A percentile compares a stretch with the other conserved stretches of the same genome.
phyloP scores from a whole-genome alignment of 2,113 vertebrate genomes.

The Chelonoidis abingdonii region DNA sequence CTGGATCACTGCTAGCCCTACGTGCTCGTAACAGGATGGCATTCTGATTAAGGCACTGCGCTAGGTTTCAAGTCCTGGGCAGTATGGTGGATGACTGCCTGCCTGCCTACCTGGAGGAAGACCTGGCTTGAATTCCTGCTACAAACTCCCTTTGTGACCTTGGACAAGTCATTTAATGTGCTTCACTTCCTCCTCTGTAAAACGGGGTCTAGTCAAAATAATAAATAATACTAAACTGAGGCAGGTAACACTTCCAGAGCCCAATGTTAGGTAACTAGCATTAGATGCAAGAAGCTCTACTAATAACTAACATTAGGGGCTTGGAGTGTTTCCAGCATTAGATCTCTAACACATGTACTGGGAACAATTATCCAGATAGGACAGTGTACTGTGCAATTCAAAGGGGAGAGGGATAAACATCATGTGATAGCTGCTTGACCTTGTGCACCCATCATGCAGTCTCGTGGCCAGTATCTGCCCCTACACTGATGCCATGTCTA shows the following conservation, averaged over 20 bases:
- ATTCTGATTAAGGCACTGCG: background rate
- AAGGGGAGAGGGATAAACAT: background rate
- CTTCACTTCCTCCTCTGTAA: background rate
- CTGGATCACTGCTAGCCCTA: background rate
- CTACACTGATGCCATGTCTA: background rate
- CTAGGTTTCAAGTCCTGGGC: background rate
- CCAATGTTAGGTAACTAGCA: background rate
- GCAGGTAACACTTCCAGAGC: background rate
- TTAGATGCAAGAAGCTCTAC: background rate
- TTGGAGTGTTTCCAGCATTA: background rate
- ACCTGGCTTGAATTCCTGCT: too few relatives aligned
- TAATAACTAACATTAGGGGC: too few relatives aligned
- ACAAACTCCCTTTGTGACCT: background rate
- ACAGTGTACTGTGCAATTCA: background rate
- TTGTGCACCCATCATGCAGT: background rate
- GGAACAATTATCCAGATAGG: background rate
- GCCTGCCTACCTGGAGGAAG: too few relatives aligned
- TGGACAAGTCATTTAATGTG: background rate
- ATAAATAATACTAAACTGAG: background rate
- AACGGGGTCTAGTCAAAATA: background rate
- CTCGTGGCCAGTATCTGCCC: background rate
- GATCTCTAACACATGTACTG: background rate
- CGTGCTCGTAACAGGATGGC: background rate
- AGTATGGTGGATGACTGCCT: too few relatives aligned
- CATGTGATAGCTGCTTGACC: too few relatives aligned